phyloP scores from a whole-genome alignment of 1,140 invertebrate species.

The Propsilocerus akamusi region DNA sequence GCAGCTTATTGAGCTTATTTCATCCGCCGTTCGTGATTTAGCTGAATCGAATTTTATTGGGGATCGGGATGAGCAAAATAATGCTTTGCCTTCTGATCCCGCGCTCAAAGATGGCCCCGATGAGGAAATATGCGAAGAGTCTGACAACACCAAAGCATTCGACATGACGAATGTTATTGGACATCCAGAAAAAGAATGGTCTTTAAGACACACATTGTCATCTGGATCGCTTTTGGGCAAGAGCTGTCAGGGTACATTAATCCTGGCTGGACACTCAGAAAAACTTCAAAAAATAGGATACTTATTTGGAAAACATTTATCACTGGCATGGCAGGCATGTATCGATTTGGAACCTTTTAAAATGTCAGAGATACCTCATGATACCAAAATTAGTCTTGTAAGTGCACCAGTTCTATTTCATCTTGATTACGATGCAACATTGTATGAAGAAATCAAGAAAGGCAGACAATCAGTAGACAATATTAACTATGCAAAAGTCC shows the following conservation, averaged over 20 bases:
- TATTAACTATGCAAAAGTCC: constrained; percentile 38
- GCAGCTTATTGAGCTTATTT: constrained; percentile 69
- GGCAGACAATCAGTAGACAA: constrained; percentile 42
- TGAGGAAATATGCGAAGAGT: constrained; percentile 18
- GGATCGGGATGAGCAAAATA: constrained; percentile 56
- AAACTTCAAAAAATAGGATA: constrained; percentile 47
- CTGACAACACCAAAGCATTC: constrained; percentile 12
- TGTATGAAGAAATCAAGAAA: constrained; percentile 46
- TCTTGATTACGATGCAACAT: constrained; percentile 42
- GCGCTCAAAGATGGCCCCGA: constrained; percentile 11
- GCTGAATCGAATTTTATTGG: constrained; percentile 72
- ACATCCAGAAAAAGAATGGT: constrained; percentile 59
- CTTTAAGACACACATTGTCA: constrained; percentile 54
- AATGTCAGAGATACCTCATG: constrained; percentile 22
- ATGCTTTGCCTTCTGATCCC: constrained; percentile 47
- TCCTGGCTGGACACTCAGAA: constrained; percentile 50
- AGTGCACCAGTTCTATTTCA: constrained; percentile 64
- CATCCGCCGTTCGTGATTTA: constrained; percentile 58
- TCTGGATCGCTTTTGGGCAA: constrained; percentile 61
- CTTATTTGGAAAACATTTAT: constrained; percentile 68
- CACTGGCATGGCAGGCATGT: constrained; percentile 61
- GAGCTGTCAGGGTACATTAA: constrained; percentile 61
- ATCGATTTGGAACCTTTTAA: constrained; percentile 35
- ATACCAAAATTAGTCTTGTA: constrained; percentile 38
- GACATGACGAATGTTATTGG: constrained; percentile 25